These are phyloP conservation scores for Drosophila kikkawai DNA, from an alignment of 1,140 invertebrate genomes.

Conservation along the genomic window DNA sequence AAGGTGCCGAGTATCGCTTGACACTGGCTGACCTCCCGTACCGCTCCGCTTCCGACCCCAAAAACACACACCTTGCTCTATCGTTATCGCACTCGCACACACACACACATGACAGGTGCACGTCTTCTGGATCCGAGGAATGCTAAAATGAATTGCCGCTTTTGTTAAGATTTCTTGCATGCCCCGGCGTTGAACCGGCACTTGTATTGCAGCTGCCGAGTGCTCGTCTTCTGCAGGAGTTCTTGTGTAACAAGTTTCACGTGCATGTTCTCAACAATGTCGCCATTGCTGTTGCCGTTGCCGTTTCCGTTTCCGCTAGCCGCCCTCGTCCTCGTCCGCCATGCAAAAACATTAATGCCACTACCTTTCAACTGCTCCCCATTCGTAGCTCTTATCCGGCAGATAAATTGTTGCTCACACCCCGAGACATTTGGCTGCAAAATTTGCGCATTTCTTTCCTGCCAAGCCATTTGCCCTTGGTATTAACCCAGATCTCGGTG, in stretches of 20 bases:
- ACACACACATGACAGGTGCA: slow-evolving; percentile 67
- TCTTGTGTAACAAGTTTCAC: slow-evolving; percentile 75
- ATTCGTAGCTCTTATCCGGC: slow-evolving; percentile 58
- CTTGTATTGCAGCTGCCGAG: slow-evolving; percentile 36
- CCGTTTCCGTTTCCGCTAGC: slow-evolving; percentile 36
- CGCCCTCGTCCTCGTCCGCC: slow-evolving; percentile 31
- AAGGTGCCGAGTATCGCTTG: slow-evolving; percentile 45
- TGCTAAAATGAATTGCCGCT: slow-evolving; percentile 81
- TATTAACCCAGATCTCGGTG: slow-evolving; percentile 63
- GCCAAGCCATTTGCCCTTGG: slow-evolving; percentile 68
- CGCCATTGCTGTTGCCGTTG: slow-evolving; percentile 58
- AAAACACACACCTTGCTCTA: slow-evolving; percentile 27
- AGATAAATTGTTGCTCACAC: slow-evolving; percentile 65
- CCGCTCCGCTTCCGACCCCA: slow-evolving; percentile 26
- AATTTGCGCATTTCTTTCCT: slow-evolving; percentile 63
- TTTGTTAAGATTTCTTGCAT: slow-evolving; percentile 79
- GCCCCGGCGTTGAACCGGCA: slow-evolving; percentile 34
- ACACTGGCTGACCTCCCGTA: slow-evolving; percentile 35
- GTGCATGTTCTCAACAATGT: slow-evolving; percentile 80
- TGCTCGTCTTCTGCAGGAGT: slow-evolving; percentile 37
- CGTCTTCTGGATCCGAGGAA: slow-evolving; percentile 72
- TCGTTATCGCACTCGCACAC: slow-evolving; percentile 24
- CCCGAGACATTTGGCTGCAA: slow-evolving; percentile 42
- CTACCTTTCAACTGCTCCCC: slow-evolving; percentile 46
- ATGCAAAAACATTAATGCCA: slow-evolving; percentile 73